phyloP scores from a whole-genome alignment of 2,113 vertebrate species.

The Solenodon paradoxus region DNA sequence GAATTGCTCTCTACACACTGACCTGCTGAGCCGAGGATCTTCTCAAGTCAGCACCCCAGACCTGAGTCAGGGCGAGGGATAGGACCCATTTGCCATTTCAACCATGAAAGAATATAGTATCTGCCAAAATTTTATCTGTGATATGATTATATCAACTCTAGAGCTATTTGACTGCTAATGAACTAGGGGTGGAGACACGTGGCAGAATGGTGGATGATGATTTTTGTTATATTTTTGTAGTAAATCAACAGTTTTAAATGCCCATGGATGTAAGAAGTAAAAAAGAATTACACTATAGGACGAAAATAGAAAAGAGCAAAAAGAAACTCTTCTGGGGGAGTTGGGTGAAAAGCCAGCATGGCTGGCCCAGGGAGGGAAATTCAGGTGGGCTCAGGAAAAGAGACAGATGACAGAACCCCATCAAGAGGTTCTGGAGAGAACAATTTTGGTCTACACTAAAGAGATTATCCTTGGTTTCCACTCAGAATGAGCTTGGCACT shows the following conservation, averaged over 20 bases:
- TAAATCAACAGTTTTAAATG: background rate
- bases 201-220: background rate
- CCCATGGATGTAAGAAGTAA: background rate
- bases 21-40: background rate
- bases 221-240: background rate
- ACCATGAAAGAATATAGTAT: background rate
- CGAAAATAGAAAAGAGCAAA: background rate
- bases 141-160: background rate
- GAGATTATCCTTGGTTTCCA: constrained; percentile 17
- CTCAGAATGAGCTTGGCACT: constrained; percentile 21
- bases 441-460: background rate
- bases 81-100: background rate
- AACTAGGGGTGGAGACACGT: background rate
- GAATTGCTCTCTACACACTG: background rate
- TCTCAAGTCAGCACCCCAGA: background rate
- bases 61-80: background rate
- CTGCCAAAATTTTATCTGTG: background rate
- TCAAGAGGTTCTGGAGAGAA: background rate
- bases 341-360: background rate
- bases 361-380: background rate
- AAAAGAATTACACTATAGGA: background rate
- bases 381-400: background rate
- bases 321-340: background rate
- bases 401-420: background rate
- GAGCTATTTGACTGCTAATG: background rate